These are phyloP conservation scores for Meloidogyne exigua DNA, from an alignment of 1,140 invertebrate genomes.

Conservation along the genomic window DNA sequence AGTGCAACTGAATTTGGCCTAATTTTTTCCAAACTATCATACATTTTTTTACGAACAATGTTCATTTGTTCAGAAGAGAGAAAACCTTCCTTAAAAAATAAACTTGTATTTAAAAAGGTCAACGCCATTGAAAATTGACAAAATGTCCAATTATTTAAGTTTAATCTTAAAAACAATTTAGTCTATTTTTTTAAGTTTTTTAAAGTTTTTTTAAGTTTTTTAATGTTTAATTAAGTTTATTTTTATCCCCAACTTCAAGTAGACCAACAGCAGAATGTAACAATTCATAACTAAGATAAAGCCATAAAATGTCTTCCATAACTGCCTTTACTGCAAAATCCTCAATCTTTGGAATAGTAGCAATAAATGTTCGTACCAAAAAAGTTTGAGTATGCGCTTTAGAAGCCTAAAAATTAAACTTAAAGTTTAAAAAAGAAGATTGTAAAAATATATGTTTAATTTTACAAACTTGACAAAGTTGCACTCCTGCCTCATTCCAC, in stretches of 20 bases:
- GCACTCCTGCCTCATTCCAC: slow-evolving; percentile 57
- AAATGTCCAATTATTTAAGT: too few species aligned
- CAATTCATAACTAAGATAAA: slow-evolving; percentile 51
- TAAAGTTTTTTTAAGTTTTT: too few species aligned
- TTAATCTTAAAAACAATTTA: too few species aligned
- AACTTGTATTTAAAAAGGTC: not conserved
- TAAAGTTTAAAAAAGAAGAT: not conserved
- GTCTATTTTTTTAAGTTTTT: too few species aligned
- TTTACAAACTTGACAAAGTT: slow-evolving; percentile 27
- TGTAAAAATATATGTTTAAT: not conserved
- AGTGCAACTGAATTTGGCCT: slow-evolving; percentile 82
- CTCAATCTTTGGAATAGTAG: slow-evolving; percentile 29
- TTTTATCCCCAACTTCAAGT: slow-evolving; percentile 24
- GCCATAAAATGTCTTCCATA: slow-evolving; percentile 35
- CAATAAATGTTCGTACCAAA: slow-evolving; percentile 47
- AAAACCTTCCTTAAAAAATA: slow-evolving; percentile 42
- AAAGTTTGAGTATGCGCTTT: slow-evolving; percentile 53
- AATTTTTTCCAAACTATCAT: slow-evolving; percentile 72
- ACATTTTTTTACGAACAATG: slow-evolving; percentile 67
- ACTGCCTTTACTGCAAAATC: slow-evolving; percentile 38
- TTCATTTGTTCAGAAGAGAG: slow-evolving; percentile 36
- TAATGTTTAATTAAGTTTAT: not conserved
- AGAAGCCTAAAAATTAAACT: slow-evolving; percentile 39
- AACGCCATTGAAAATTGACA: too few species aligned
- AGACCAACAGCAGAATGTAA: slow-evolving; percentile 38